Percentiles rank a stretch among this genome's conserved stretches.
phyloP scores from a whole-genome alignment of 1,140 invertebrate genomes.

The Ceratina australensis region DNA sequence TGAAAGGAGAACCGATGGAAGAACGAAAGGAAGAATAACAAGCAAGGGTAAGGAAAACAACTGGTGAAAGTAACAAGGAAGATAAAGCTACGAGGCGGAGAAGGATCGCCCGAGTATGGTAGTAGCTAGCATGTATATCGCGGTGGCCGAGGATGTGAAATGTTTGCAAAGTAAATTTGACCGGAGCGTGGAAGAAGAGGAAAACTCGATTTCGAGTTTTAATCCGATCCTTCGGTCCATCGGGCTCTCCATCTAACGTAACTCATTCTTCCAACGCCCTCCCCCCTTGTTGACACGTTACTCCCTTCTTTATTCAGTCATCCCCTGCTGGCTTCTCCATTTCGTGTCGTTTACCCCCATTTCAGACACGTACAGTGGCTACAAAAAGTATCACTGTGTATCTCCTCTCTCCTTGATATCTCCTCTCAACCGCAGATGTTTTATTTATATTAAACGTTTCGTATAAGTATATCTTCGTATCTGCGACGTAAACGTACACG shows the following conservation, averaged over 20 bases:
- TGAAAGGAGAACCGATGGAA: neutral
- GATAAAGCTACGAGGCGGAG: neutral
- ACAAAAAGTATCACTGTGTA: too few species aligned
- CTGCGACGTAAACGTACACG: too few species aligned
- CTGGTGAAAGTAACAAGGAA: neutral
- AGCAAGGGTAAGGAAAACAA: neutral
- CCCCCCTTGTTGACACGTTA: conserved; percentile 8
- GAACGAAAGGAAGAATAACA: neutral
- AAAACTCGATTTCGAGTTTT: conserved; percentile 76
- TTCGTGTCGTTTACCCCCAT: conserved; percentile 21
- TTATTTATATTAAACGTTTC: too few species aligned
- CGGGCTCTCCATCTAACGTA: conserved; percentile 35
- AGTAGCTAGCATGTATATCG: neutral
- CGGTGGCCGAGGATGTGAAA: conserved; percentile 60
- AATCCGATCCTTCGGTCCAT: conserved; percentile 66
- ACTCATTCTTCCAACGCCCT: conserved; percentile 15
- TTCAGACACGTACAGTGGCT: conserved; percentile 11
- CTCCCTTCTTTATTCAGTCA: neutral
- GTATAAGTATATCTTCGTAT: too few species aligned
- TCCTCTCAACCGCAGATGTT: too few species aligned
- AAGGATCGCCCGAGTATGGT: too few species aligned
- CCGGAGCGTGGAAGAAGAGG: conserved; percentile 51
- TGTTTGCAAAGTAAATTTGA: conserved; percentile 75
- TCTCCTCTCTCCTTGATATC: too few species aligned
- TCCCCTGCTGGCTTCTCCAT: neutral